phyloP scores from a whole-genome alignment of 2,888 invertebrate genomes.

The Cetonia aurata region DNA sequence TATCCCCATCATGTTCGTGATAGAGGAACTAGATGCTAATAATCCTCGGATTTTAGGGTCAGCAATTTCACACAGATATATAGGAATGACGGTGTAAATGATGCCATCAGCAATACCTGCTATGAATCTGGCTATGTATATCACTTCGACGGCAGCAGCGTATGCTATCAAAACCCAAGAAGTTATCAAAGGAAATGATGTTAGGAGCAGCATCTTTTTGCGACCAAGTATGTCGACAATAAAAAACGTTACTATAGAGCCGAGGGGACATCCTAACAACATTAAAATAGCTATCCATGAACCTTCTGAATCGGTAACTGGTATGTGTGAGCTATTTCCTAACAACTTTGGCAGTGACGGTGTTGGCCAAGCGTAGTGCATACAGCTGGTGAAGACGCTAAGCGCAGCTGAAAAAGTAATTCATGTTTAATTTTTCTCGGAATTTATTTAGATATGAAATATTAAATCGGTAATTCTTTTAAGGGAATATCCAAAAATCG shows the following conservation, averaged over 20 bases:
- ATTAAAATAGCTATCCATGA: slow-evolving; percentile 77
- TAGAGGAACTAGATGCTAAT: slow-evolving; percentile 73
- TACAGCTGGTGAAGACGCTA: slow-evolving; percentile 61
- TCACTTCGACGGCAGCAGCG: slow-evolving; percentile 69
- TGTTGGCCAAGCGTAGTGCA: slow-evolving; percentile 72
- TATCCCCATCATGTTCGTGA: slow-evolving; percentile 71
- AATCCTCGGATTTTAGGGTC: slow-evolving; percentile 71
- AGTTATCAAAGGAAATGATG: slow-evolving; percentile 72
- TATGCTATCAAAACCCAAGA: slow-evolving; percentile 76
- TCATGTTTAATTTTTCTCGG: background rate
- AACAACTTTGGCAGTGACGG: slow-evolving; percentile 71
- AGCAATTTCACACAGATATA: slow-evolving; percentile 75
- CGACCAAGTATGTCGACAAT: slow-evolving; percentile 77
- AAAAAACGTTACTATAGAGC: slow-evolving; percentile 73
- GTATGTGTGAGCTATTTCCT: slow-evolving; percentile 65
- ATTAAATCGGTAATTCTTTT: too few relatives aligned
- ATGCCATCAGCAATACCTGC: slow-evolving; percentile 72
- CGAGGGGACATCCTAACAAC: slow-evolving; percentile 74
- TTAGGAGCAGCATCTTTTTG: slow-evolving; percentile 74
- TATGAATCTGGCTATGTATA: slow-evolving; percentile 69
- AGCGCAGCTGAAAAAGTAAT: slow-evolving; percentile 60
- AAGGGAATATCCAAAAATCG: too few relatives aligned
- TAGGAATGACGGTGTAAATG: slow-evolving; percentile 67
- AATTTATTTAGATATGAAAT: too few relatives aligned
- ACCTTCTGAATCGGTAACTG: slow-evolving; percentile 68